Conservation (phyloP, 2,113 vertebrate genomes). For the Marmota monax region DNA sequence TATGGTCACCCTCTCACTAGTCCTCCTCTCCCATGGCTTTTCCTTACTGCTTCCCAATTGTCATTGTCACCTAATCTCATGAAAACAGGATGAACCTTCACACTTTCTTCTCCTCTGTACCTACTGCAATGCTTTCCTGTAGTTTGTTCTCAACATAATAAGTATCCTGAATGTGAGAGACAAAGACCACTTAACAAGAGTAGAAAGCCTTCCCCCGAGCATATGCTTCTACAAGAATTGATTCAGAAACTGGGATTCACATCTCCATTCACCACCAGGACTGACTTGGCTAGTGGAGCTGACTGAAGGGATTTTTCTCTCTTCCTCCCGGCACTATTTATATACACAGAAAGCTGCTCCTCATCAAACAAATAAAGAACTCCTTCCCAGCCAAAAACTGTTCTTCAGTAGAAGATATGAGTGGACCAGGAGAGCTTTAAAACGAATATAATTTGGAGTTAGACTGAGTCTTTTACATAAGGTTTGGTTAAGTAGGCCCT, state of each 20-base stretch:
- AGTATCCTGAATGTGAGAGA: background rate
- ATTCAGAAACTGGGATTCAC: background rate
- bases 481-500: slow-evolving; percentile 41
- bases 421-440: background rate
- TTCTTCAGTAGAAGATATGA: background rate
- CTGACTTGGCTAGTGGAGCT: background rate
- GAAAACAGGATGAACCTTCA: background rate
- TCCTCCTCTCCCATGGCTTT: no score
- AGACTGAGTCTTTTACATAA: background rate
- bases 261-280: background rate
- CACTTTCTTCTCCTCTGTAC: background rate
- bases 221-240: background rate
- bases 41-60: background rate
- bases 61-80: background rate
- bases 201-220: background rate
- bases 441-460: background rate
- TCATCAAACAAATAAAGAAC: background rate
- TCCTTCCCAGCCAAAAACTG: background rate
- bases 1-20: background rate
- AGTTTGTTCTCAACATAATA: background rate
- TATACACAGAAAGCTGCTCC: background rate
- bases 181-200: background rate
- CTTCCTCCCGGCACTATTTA: background rate
- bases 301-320: background rate
- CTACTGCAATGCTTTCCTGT: background rate